phyloP scores from a whole-genome alignment of 1,140 invertebrate genomes.

The Nautilus pompilius region DNA sequence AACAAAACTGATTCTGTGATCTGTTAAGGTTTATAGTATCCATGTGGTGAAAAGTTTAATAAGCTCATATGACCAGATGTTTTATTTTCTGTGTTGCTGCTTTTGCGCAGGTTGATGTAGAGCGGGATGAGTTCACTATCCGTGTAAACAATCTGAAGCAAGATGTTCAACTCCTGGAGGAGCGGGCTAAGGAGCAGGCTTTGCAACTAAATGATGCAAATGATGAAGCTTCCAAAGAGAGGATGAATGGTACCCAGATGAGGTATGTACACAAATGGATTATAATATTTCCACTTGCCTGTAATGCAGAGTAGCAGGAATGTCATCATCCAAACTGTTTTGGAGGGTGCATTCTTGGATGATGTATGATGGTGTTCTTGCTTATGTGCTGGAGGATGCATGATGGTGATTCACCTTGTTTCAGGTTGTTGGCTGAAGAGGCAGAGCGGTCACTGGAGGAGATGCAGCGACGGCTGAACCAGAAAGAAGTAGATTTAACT shows the following conservation, averaged over 20 bases:
- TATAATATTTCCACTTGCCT: too few relatives aligned
- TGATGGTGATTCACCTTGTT: too few relatives aligned
- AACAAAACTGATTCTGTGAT: background rate
- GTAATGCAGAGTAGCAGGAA: background rate
- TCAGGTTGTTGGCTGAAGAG: slow-evolving; percentile 38
- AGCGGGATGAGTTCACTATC: slow-evolving; percentile 37
- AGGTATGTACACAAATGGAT: slow-evolving; percentile 40
- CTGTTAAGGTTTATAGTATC: background rate
- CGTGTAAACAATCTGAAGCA: slow-evolving; percentile 39
- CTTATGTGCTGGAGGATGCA: too few relatives aligned
- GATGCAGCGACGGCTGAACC: slow-evolving; percentile 33
- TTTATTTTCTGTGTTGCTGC: background rate
- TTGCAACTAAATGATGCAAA: slow-evolving; percentile 30
- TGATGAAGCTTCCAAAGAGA: slow-evolving; percentile 37
- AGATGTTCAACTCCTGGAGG: slow-evolving; percentile 38
- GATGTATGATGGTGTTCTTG: too few relatives aligned
- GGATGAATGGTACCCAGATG: slow-evolving; percentile 47
- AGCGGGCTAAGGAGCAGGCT: slow-evolving; percentile 42
- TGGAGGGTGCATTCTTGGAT: too few relatives aligned
- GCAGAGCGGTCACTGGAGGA: slow-evolving; percentile 48
- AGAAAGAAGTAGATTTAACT: slow-evolving; percentile 40
- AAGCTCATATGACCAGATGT: background rate
- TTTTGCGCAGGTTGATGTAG: slow-evolving; percentile 32
- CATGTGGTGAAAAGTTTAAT: background rate
- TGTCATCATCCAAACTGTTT: too few relatives aligned